Evolutionary conservation across 2,113 vertebrate species (phyloP), one percentile per base, ranked within the genome.

Genomic region (Melanotaenia duboulayi): DNA sequence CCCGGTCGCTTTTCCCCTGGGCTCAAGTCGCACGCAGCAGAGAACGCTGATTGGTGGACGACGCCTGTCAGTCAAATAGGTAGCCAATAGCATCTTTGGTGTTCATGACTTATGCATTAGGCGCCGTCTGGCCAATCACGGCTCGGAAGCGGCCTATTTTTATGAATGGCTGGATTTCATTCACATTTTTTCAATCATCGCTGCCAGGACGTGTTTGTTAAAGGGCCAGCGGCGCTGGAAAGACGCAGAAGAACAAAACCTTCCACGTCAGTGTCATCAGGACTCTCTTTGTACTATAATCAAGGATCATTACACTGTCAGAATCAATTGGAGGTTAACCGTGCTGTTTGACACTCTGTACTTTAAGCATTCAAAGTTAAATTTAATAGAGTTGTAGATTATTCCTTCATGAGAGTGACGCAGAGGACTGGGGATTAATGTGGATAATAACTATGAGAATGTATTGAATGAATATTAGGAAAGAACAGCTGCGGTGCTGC

Each of bases 101-200:
- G 12, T 1, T 70, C 0, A 62, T 88, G 49, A 80, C 86, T 89
- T 82, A 91, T 92, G 23, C 49, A 90, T 50, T 0, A 82, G 9
- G 4, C 9, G 2, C 14, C 2, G 3, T 10, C 48, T 7, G 58
- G 49, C 94, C 93, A 94, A 94, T 94, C 90, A 51, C 54, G 62
- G 78, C 56, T 61, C 61, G 16, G 17, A 65, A 50, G 32, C 12
- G 84, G 72, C 80, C 89, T 93, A 86, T 93, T 92, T 94, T 95
- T 94, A 93, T 94, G 93, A 95, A 95, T 95, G 94, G 92, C 82
- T 94, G 85, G 89, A 90, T 92, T 95, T 94, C 93, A 95, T 95
- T 95, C 93, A 94, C 67, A 69, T 79, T 81, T 88, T 83, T 79
- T 69, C 65, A 61, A 11, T 48, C 76, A 2, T 82, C 73, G 61